These are phyloP conservation scores for Molothrus aeneus DNA, from an alignment of 2,797 vertebrate species.

Conservation along the genomic window DNA sequence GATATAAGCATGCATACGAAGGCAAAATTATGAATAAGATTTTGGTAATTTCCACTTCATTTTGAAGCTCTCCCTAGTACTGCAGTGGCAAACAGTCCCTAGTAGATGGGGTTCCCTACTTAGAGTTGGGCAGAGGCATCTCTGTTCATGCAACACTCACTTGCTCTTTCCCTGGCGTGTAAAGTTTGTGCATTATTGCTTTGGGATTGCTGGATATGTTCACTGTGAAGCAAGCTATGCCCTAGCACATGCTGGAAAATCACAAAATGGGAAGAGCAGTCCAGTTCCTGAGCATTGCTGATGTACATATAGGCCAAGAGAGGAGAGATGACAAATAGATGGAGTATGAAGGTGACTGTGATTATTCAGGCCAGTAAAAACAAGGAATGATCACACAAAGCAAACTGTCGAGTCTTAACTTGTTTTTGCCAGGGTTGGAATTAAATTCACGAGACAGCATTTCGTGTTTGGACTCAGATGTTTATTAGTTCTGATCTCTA, in stretches of 20 bases:
- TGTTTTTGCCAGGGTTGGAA: neutral
- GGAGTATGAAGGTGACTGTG: neutral
- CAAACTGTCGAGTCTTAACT: neutral
- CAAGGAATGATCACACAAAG: neutral
- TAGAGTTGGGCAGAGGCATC: neutral
- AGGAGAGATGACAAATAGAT: neutral
- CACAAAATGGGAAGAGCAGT: neutral
- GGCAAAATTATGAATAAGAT: neutral
- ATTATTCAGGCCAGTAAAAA: neutral
- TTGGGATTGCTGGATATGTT: neutral
- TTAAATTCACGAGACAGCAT: neutral
- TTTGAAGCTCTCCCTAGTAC: neutral
- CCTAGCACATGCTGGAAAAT: neutral
- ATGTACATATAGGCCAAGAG: neutral
- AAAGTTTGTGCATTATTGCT: neutral
- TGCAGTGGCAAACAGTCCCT: neutral
- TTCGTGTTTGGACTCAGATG: neutral
- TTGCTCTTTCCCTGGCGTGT: neutral
- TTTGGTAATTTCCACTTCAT: neutral
- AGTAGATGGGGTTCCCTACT: neutral
- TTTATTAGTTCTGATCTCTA: neutral
- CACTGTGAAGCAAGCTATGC: neutral
- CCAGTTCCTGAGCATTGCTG: neutral
- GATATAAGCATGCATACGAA: neutral
- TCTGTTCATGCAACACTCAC: neutral